These are phyloP conservation scores for Coleophora deauratella DNA, from an alignment of 2,888 invertebrate species.

Conservation along the genomic window DNA sequence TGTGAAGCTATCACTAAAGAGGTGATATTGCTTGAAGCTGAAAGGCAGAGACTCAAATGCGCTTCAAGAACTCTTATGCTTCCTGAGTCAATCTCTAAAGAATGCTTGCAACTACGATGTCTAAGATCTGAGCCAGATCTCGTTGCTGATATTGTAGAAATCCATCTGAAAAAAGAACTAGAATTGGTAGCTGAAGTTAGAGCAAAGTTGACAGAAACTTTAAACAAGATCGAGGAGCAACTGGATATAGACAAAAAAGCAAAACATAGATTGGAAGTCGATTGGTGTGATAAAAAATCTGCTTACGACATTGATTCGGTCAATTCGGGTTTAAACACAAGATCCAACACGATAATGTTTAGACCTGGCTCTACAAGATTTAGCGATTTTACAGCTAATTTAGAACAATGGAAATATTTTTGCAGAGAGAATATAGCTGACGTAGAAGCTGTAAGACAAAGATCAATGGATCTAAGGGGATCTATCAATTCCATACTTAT, in stretches of 20 bases:
- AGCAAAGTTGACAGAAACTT: conserved; percentile 74
- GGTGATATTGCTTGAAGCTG: conserved; percentile 78
- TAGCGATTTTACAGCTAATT: conserved; percentile 78
- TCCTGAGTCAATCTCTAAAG: conserved; percentile 83
- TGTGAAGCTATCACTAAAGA: conserved; percentile 81
- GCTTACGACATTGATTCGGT: conserved; percentile 83
- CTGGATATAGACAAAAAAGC: conserved; percentile 83
- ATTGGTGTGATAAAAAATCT: conserved; percentile 93
- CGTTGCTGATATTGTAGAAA: conserved; percentile 83
- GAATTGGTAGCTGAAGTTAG: conserved; percentile 81
- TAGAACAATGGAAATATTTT: conserved; percentile 89
- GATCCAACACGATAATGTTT: conserved; percentile 81
- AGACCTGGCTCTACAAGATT: conserved; percentile 87
- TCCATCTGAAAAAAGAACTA: conserved; percentile 83
- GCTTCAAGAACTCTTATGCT: conserved; percentile 78
- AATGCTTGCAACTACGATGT: conserved; percentile 82
- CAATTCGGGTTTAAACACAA: conserved; percentile 80
- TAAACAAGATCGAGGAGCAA: conserved; percentile 80
- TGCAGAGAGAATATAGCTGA: conserved; percentile 84
- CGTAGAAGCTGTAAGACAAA: conserved; percentile 83
- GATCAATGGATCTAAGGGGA: conserved; percentile 81
- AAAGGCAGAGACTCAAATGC: conserved; percentile 79
- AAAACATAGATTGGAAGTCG: conserved; percentile 88
- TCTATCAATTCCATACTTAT: conserved; percentile 82
- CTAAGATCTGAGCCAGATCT: conserved; percentile 82